A percentile compares a stretch with the other conserved stretches of the same genome.
These are phyloP conservation scores for Florisuga fusca DNA, from an alignment of 2,797 vertebrate genomes.

Conservation along the genomic window DNA sequence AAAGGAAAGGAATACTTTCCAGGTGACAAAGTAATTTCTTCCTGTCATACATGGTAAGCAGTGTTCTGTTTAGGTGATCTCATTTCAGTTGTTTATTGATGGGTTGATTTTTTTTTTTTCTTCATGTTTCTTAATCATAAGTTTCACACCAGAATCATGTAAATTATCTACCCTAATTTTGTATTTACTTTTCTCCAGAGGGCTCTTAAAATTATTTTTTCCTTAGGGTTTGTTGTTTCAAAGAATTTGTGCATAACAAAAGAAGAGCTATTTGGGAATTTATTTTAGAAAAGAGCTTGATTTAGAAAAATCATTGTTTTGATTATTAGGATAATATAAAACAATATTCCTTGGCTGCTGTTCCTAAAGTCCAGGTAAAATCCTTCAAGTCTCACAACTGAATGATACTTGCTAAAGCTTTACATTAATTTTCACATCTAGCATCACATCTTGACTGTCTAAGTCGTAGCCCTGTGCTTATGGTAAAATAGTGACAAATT, in stretches of 20 bases:
- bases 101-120: background rate
- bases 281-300: background rate
- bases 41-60: slow-evolving; percentile 93
- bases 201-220: background rate
- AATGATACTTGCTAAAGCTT: background rate
- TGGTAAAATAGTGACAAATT: background rate
- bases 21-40: slow-evolving; percentile 90
- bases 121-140: background rate
- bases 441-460: background rate
- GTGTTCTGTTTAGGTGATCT: background rate
- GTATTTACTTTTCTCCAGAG: background rate
- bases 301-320: background rate
- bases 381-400: background rate
- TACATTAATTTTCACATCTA: background rate
- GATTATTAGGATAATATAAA: background rate
- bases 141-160: background rate
- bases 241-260: background rate
- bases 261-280: background rate
- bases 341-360: background rate
- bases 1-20: slow-evolving; percentile 97
- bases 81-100: background rate
- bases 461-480: background rate
- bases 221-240: background rate
- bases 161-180: background rate
- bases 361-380: background rate